These are phyloP conservation scores for Actinopyga echinites DNA, from an alignment of 53 echinoderm and acorn worm genomes.

Conservation along the genomic window DNA sequence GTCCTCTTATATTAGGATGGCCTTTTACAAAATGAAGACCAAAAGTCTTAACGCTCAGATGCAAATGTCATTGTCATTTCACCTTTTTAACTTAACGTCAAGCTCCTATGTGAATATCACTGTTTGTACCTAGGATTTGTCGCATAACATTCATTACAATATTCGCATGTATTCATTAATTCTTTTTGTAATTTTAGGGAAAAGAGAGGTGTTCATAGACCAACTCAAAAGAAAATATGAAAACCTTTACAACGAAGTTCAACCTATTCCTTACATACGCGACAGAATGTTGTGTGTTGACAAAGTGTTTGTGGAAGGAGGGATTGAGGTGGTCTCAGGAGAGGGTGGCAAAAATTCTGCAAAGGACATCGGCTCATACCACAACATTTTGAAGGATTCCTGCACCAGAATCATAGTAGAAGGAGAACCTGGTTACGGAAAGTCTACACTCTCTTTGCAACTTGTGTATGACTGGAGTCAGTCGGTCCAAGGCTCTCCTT, in stretches of 20 bases:
- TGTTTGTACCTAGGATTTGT: too few species aligned
- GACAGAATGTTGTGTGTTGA: slow-evolving; percentile 10
- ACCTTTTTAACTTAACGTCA: too few species aligned
- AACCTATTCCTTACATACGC: slow-evolving; percentile 10
- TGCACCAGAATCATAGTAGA: background rate
- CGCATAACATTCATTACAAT: background rate
- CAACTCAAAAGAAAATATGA: slow-evolving; percentile 2
- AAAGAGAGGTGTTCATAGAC: background rate
- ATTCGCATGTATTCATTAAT: background rate
- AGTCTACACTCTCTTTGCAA: slow-evolving; percentile 12
- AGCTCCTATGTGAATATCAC: too few species aligned
- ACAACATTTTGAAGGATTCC: slow-evolving; percentile 11
- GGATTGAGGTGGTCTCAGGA: background rate
- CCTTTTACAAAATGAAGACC: too few species aligned
- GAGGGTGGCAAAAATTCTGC: too few species aligned
- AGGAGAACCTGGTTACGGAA: slow-evolving; percentile 23
- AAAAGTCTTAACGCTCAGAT: too few species aligned
- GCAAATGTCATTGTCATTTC: too few species aligned
- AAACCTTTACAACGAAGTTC: slow-evolving; percentile 13
- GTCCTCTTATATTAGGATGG: too few species aligned
- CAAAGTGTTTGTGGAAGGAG: slow-evolving; percentile 14
- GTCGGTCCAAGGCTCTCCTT: background rate
- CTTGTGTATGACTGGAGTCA: slow-evolving; percentile 23
- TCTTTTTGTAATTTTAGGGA: background rate
- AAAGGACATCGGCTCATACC: background rate